phyloP scores from a whole-genome alignment of 2,113 vertebrate genomes.

The Equus przewalskii region DNA sequence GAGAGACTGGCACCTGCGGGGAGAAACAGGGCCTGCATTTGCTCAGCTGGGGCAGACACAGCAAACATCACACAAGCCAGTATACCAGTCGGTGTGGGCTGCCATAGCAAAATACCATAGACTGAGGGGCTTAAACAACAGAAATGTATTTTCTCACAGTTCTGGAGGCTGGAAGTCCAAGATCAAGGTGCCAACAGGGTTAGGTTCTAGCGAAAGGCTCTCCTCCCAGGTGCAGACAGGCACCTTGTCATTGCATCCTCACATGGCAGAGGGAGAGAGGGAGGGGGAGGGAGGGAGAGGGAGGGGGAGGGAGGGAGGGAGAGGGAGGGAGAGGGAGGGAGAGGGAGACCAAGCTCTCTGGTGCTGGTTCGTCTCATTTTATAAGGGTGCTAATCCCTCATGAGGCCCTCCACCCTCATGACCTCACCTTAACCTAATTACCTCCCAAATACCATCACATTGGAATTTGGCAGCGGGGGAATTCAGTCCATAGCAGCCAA shows the following conservation, averaged over 20 bases:
- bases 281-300: not conserved
- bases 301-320: not conserved
- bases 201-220: not conserved
- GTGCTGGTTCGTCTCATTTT: not conserved
- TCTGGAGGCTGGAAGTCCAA: not conserved
- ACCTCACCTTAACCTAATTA: not conserved
- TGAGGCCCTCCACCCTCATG: not conserved
- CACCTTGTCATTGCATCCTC: not conserved
- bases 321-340: not conserved
- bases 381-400: not conserved
- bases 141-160: not conserved
- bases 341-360: not conserved
- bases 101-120: not conserved
- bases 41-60: not conserved
- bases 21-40: not conserved
- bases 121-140: not conserved
- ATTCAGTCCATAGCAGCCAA: not conserved
- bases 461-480: not conserved
- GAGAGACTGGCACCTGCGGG: not conserved
- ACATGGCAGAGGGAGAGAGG: not conserved
- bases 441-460: not conserved
- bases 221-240: not conserved
- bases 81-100: not conserved
- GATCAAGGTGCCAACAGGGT: not conserved
- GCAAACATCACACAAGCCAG: not conserved